Evolutionary conservation across 1,140 invertebrate species (phyloP), one percentile per base, ranked within the genome.

Genomic region (Xylocopa sonorina): DNA sequence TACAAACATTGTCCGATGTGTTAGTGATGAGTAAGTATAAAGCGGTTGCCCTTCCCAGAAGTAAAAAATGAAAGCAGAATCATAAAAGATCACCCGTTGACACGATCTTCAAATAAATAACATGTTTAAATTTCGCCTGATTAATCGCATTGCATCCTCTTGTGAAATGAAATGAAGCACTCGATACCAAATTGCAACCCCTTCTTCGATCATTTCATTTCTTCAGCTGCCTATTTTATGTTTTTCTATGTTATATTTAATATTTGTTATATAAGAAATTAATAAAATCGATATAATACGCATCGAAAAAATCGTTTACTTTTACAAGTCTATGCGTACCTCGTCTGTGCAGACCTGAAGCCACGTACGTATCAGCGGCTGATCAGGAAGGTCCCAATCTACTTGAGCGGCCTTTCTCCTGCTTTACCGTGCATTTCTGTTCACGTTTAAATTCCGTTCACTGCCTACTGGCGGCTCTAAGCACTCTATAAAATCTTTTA

Each of bases 281-380:
- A 5, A 21, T 9, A 32, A 7, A 3, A 0, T 51, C 4, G 1
- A 16, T 68, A 38, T 21, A 53, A n/a, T 7, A 9, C 12, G 3
- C n/a, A n/a, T n/a, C n/a, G 46, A 67, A 1, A 4, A 6, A 29
- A 34, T 9, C 1, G 3, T 34, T 21, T 12, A 68, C 18, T 41
- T 43, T 14, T n/a, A n/a, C n/a, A 3, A 29, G 29, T 7, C 46
- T 21, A 14, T 9, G 38, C 6, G 18, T 5, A 0, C 2, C 6
- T 29, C 0, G 50, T 24, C 16, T 29, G 24, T 34, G 60, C 57
- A 43, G 24, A 6, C 55, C n/a, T n/a, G n/a, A n/a, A n/a, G n/a
- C n/a, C n/a, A n/a, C n/a, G n/a, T n/a, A n/a, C n/a, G n/a, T 69
- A 77, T 60, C 66, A 71, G 16, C 55, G 14, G 43, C 24, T 58